Conservation (phyloP, 2,888 invertebrate genomes). For the Eurytoma adleriae region DNA sequence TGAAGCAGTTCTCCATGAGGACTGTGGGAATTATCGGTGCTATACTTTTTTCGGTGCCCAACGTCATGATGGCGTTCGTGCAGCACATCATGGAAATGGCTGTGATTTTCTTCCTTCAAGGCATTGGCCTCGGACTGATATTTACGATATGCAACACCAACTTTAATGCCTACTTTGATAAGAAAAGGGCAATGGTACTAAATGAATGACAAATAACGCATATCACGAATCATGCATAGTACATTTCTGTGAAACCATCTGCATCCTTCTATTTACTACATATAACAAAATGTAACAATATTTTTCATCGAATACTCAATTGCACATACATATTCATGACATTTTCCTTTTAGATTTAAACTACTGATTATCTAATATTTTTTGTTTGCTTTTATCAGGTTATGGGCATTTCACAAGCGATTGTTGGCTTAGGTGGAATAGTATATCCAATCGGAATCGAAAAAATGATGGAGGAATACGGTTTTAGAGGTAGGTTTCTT, state of each 20-base stretch:
- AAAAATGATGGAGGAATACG: constrained; percentile 80
- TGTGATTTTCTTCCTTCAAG: constrained; percentile 79
- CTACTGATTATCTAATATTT: constrained; percentile 1
- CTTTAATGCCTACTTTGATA: constrained; percentile 86
- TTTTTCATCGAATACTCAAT: neutral
- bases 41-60: constrained; percentile 80
- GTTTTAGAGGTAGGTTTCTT: constrained; percentile 80
- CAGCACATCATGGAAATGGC: constrained; percentile 81
- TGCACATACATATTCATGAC: neutral
- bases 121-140: constrained; percentile 85
- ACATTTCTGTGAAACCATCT: neutral
- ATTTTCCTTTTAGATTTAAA: neutral
- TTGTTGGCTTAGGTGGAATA: constrained; percentile 84
- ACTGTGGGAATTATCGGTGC: constrained; percentile 83
- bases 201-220: constrained; percentile 22
- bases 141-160: constrained; percentile 85
- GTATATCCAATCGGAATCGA: constrained; percentile 83
- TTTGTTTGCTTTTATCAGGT: constrained; percentile 72
- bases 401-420: constrained; percentile 86
- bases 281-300: neutral
- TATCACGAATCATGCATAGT: neutral
- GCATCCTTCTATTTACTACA: no score
- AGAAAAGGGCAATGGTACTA: constrained; percentile 79
- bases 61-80: constrained; percentile 81
- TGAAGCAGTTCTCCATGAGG: constrained; percentile 82